These are phyloP conservation scores for Leptoclinus maculatus DNA, from an alignment of 2,797 vertebrate species.

Conservation along the genomic window DNA sequence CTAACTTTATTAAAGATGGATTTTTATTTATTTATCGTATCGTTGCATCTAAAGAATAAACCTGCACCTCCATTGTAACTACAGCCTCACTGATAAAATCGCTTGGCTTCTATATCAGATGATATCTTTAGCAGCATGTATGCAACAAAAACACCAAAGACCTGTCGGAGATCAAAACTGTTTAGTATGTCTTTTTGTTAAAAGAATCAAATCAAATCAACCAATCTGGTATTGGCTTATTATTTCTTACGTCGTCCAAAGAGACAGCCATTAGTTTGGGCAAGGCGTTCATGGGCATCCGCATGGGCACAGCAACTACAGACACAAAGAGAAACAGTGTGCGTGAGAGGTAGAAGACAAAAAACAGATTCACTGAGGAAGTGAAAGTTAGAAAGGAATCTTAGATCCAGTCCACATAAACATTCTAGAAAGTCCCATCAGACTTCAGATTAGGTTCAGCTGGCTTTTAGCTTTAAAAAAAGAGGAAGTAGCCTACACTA, in stretches of 20 bases:
- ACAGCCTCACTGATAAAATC: not conserved
- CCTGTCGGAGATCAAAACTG: not conserved
- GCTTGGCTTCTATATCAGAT: not conserved
- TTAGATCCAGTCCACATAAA: not conserved
- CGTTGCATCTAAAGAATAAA: not conserved
- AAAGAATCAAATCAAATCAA: not conserved
- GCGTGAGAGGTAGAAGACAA: not conserved
- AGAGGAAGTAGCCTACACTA: not conserved
- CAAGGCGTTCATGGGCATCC: conserved; percentile 68
- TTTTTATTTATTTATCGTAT: not conserved
- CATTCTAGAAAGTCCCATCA: not conserved
- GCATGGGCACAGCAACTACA: conserved; percentile 43
- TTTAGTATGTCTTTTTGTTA: not conserved
- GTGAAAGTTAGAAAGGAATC: not conserved
- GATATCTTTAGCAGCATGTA: not conserved
- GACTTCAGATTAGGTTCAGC: not conserved
- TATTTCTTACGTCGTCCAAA: conserved; percentile 45
- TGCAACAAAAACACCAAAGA: not conserved
- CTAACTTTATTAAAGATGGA: not conserved
- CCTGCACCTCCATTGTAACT: not conserved
- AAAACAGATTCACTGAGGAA: not conserved
- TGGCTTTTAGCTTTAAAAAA: not conserved
- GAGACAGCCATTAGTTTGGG: conserved; percentile 25
- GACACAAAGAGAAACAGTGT: conserved; percentile 14
- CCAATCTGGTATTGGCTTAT: not conserved